Base-by-base conservation (phyloP, 2,113 vertebrate species). In the Tragelaphus scriptus region DNA sequence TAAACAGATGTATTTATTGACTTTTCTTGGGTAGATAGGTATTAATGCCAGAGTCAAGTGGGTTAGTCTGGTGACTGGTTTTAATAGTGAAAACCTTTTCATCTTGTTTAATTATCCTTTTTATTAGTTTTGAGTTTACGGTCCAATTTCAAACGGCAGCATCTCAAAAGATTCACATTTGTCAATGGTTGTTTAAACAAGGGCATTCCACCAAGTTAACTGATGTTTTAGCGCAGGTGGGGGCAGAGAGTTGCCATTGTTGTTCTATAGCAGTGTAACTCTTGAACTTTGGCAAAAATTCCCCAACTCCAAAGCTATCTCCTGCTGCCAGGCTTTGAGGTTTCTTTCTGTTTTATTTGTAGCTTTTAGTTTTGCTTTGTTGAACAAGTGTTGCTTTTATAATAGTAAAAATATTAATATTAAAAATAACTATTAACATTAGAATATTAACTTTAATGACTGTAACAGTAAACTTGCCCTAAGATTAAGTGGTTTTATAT, bases 71-170 rank as follows among this genome's bases (percentile, higher is more conserved):
- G 26, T 86, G 65, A 75, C 14, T 77, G n/a, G 23, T 92, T 96
- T 87, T 91, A 58, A 55, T 49, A 84, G 55, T 88, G 59, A 89
- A 91, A 95, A 87, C 13, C 47, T 93, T 97, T 97, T 95, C 56
- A 87, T 97, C 36, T 94, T 96, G 90, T 32, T 95, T 97, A 80
- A 95, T 87, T 89, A 79, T 63, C 63, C 77, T 92, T 93, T 95
- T 92, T 61, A 92, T 96, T 97, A 77, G 75, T 96, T 97, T 97
- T 97, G 47, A 85, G 71, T 94, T 93, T 30, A 92, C 40, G 21
- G 92, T 97, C 80, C 19, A 85, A 6, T 95, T 95, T 97, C 65
- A 90, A 94, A 90, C 95, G 80, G 53, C 51, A 90, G 30, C 51
- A 59, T 88, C 81, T 90, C 79, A 82, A 56, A 90, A 88, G 56